These are phyloP conservation scores for Philopotamus ludificatus DNA, from an alignment of 1,140 invertebrate species.

Conservation along the genomic window DNA sequence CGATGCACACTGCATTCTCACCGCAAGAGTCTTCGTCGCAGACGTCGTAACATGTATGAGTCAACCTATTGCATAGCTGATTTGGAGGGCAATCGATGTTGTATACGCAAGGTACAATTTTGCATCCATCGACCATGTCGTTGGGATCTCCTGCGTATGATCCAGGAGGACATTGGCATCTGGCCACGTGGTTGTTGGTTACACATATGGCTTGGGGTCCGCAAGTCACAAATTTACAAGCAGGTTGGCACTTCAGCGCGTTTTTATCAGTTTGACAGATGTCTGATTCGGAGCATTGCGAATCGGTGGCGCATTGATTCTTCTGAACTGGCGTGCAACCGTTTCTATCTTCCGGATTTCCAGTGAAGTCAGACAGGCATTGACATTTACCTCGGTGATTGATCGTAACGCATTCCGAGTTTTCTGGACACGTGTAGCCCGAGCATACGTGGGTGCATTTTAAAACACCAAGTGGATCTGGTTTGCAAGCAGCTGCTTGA, in stretches of 20 bases:
- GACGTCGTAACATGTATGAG: constrained; percentile 78
- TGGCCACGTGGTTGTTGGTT: constrained; percentile 82
- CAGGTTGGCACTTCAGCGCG: constrained; percentile 64
- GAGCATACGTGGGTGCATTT: constrained; percentile 77
- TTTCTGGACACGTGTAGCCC: constrained; percentile 77
- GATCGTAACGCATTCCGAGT: constrained; percentile 75
- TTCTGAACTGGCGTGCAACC: constrained; percentile 72
- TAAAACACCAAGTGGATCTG: constrained; percentile 79
- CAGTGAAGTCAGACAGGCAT: constrained; percentile 75
- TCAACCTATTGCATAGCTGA: constrained; percentile 78
- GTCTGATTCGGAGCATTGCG: constrained; percentile 78
- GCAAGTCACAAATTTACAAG: constrained; percentile 74
- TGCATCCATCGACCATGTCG: constrained; percentile 70
- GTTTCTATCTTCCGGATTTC: constrained; percentile 84
- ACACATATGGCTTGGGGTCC: constrained; percentile 83
- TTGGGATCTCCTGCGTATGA: constrained; percentile 81
- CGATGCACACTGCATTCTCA: constrained; percentile 82
- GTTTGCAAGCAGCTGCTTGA: constrained; percentile 66
- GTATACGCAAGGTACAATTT: constrained; percentile 79
- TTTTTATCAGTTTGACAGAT: constrained; percentile 61
- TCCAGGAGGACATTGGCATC: constrained; percentile 84
- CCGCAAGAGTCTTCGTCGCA: constrained; percentile 82
- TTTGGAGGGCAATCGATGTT: constrained; percentile 76
- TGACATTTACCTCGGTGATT: constrained; percentile 76
- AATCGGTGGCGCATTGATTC: constrained; percentile 75